Conservation (phyloP, 2,888 invertebrate genomes). For the Rotaria magnacalcarata region DNA sequence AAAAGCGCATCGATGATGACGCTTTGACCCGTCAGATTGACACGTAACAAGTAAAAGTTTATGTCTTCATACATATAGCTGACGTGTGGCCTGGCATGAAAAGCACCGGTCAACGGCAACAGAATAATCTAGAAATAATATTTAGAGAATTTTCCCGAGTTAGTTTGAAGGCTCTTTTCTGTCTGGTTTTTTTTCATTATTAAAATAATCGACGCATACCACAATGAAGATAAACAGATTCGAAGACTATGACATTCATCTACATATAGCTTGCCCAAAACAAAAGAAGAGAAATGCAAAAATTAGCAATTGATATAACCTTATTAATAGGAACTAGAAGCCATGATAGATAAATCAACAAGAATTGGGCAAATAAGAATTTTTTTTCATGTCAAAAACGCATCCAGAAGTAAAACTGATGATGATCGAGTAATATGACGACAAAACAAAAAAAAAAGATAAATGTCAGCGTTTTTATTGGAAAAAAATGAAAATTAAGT, state of each 20-base stretch:
- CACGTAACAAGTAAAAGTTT: background rate
- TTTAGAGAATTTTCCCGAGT: no score
- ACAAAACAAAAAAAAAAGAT: background rate
- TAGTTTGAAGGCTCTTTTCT: no score
- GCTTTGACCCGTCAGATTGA: background rate
- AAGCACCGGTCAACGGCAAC: background rate
- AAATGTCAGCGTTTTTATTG: background rate
- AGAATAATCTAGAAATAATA: background rate
- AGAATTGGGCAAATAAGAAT: background rate
- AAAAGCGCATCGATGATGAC: slow-evolving; percentile 10
- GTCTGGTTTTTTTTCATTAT: no score
- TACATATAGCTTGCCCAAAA: background rate
- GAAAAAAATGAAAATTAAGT: background rate
- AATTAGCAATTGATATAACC: background rate
- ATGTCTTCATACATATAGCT: slow-evolving; percentile 22
- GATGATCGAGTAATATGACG: background rate
- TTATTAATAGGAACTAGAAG: no score
- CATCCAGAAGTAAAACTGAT: background rate
- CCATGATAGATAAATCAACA: background rate
- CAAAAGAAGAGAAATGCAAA: background rate
- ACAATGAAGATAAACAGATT: background rate
- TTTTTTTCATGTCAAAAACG: background rate
- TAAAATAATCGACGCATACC: no score
- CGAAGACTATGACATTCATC: background rate
- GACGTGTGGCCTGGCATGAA: slow-evolving; percentile 8